Conservation (phyloP, 2,113 vertebrate genomes). For the Phrynocephalus versicolor region DNA sequence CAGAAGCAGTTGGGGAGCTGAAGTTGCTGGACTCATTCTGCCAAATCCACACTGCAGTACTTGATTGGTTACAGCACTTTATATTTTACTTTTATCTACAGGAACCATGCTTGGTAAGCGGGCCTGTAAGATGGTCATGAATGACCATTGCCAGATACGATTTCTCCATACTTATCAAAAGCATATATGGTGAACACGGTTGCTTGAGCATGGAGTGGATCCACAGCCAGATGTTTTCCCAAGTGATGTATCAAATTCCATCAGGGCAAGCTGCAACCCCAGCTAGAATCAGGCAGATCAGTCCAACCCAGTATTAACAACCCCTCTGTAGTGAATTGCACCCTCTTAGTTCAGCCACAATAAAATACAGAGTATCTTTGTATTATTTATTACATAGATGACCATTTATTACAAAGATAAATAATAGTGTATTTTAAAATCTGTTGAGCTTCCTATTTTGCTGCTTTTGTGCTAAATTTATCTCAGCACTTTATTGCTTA, state of each 20-base stretch:
- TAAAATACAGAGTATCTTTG: neutral
- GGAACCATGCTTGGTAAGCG: neutral
- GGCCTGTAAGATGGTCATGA: neutral
- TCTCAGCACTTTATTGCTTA: neutral
- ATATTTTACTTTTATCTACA: neutral
- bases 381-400: no score
- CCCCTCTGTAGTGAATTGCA: neutral
- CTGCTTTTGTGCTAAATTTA: neutral
- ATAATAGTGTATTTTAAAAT: neutral
- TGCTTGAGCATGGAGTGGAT: no score
- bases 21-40: neutral
- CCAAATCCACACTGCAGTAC: neutral
- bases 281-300: neutral
- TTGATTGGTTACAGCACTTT: neutral
- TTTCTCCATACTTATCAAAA: neutral
- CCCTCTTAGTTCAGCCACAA: neutral
- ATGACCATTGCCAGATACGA: neutral
- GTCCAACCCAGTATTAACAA: neutral
- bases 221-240: neutral
- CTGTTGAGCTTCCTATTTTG: neutral
- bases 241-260: no score
- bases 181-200: no score
- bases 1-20: neutral
- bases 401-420: neutral
- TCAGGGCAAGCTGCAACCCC: neutral